Evolutionary conservation across 2,797 vertebrate genomes (phyloP).

Genomic region (Chanos chanos): DNA sequence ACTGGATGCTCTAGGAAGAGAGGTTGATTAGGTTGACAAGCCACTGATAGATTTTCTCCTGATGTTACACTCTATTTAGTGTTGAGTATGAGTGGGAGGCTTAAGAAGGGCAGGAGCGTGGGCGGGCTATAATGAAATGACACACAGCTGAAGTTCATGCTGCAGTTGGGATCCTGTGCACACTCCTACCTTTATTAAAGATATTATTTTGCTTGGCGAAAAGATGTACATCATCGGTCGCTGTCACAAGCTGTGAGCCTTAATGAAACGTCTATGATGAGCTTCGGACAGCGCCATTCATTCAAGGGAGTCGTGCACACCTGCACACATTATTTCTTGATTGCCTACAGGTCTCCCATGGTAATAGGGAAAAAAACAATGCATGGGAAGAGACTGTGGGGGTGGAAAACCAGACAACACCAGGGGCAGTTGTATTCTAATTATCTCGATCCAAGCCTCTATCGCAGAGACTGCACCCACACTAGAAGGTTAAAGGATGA

Average conservation of each 20-base stretch:
- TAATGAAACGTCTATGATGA: constrained; percentile 5
- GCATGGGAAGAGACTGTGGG: background rate
- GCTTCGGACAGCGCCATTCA: background rate
- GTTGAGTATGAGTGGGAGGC: background rate
- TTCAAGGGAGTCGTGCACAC: constrained; percentile 6
- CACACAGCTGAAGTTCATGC: background rate
- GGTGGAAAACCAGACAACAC: background rate
- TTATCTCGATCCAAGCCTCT: constrained; percentile 39
- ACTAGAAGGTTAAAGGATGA: constrained; percentile 30
- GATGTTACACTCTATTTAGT: background rate
- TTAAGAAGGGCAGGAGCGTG: background rate
- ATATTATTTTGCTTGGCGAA: background rate
- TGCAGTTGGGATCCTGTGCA: background rate
- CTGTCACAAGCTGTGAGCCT: background rate
- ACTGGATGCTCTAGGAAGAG: too few species aligned
- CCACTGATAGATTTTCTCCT: background rate
- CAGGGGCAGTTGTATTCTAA: constrained; percentile 15
- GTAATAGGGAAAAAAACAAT: constrained; percentile 16
- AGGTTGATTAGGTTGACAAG: too few species aligned
- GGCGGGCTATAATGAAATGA: background rate
- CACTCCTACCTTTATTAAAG: background rate
- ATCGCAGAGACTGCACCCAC: constrained; percentile 15
- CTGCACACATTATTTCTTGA: constrained; percentile 24
- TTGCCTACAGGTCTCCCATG: constrained; percentile 18
- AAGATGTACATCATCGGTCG: background rate